These are phyloP conservation scores for Meteorus sp. DNA, from an alignment of 1,140 invertebrate species.

Conservation along the genomic window DNA sequence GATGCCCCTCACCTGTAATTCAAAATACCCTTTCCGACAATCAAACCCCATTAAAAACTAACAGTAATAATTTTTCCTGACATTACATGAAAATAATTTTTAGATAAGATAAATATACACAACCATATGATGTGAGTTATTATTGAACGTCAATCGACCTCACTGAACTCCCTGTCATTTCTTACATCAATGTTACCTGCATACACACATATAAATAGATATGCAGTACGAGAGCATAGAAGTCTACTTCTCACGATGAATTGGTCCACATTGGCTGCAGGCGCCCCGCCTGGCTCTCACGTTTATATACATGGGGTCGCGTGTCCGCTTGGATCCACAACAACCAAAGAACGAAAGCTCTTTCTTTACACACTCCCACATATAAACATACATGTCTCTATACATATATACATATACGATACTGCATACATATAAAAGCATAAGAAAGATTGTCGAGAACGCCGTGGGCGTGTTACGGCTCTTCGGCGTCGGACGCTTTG, in stretches of 20 bases:
- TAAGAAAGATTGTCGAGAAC: background rate
- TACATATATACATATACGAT: background rate
- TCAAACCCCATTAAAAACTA: no score
- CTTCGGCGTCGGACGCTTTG: conserved; percentile 25
- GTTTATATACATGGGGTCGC: conserved; percentile 21
- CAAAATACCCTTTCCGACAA: no score
- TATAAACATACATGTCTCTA: background rate
- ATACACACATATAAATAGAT: no score
- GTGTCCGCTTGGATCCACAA: conserved; percentile 17
- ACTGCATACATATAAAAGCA: background rate
- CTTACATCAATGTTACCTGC: background rate
- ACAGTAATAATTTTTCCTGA: background rate
- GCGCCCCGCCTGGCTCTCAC: conserved; percentile 20
- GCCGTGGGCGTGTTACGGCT: conserved; percentile 31
- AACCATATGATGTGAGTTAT: no score
- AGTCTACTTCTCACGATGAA: conserved; percentile 18
- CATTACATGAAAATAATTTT: no score
- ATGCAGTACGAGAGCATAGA: no score
- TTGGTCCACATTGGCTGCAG: conserved; percentile 1
- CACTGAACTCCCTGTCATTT: conserved; percentile 3
- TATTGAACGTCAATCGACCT: background rate
- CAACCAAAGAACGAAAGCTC: conserved; percentile 16
- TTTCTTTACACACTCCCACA: background rate
- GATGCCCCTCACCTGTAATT: no score
- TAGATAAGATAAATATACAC: background rate